phyloP scores from a whole-genome alignment of 1,140 invertebrate species.

The Adelges cooleyi region DNA sequence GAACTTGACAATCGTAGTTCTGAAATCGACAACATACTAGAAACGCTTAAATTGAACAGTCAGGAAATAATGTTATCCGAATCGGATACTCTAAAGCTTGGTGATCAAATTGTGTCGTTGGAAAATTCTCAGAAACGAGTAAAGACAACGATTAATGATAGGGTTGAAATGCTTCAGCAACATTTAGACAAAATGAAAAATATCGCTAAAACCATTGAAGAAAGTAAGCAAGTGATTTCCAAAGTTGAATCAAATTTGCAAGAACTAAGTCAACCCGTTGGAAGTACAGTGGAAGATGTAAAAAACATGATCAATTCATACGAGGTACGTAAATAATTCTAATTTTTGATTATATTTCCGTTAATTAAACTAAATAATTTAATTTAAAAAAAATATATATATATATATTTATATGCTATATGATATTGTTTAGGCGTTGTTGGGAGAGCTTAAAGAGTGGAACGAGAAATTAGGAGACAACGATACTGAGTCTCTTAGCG shows the following conservation, averaged over 20 bases:
- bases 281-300: conserved; percentile 71
- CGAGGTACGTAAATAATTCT: conserved; percentile 40
- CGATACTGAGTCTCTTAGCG: conserved; percentile 59
- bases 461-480: conserved; percentile 66
- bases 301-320: conserved; percentile 63
- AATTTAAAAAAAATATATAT: too few relatives aligned
- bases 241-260: conserved; percentile 71
- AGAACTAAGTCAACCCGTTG: conserved; percentile 70
- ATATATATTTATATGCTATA: not conserved
- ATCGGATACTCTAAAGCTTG: conserved; percentile 66
- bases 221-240: conserved; percentile 65
- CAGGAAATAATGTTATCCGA: conserved; percentile 72
- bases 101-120: conserved; percentile 62
- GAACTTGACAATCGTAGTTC: conserved; percentile 63
- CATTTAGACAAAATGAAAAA: conserved; percentile 67
- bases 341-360: too few relatives aligned
- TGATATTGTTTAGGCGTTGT: conserved; percentile 43
- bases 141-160: conserved; percentile 59
- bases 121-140: conserved; percentile 64
- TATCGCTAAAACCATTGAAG: conserved; percentile 60
- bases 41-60: conserved; percentile 62
- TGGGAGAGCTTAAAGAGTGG: conserved; percentile 66
- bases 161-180: conserved; percentile 55
- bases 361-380: too few relatives aligned
- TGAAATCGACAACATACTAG: conserved; percentile 55